Evolutionary conservation across 2,113 vertebrate species (phyloP), one percentile per base, ranked within the genome.

Genomic region (Pandion haliaetus): DNA sequence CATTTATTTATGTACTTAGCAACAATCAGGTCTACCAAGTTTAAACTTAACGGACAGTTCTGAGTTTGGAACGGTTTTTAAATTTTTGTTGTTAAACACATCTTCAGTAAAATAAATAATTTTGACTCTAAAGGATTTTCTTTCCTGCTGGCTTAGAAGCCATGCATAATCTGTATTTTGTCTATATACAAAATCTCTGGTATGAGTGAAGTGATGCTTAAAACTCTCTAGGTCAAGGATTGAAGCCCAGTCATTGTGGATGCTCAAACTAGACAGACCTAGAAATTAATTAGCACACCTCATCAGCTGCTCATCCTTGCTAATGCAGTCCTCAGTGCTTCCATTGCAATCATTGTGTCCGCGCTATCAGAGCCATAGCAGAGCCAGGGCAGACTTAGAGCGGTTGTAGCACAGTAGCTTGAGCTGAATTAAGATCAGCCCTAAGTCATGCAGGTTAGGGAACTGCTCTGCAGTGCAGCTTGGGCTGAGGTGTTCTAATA

Each of bases 91-190:
- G 8, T 80, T 94, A 91, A 95, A 82, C 5, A 86, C 63, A 70
- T 93, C 45, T 88, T 69, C 73, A 96, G 65, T 86, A 58, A 94
- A 95, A 92, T 65, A 86, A 95, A 63, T 79, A n/a, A 89, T 90
- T 49, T 29, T 88, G 84, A 58, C 36, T 91, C 12, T 49, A 57
- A 72, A 65, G 31, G 23, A 19, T 61, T 59, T 71, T 61, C 5
- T 81, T 89, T 78, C 20, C 38, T 82, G 52, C 38, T 91, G 74
- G 44, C 14, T 32, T 42, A 55, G 44, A 59, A 77, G 36, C 45
- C 58, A 59, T 72, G 34, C 28, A 8, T 72, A 85, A 71, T 80
- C 38, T 6, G 2, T 65, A 14, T 86, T 92, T 84, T 88, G 31
- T 58, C 50, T 78, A 17, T 34, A 15, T 54, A 44, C 54, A 83